Percentiles rank a stretch among this genome's conserved stretches.
phyloP scores from a whole-genome alignment of 2,888 invertebrate species.

The Phyllotreta striolata region DNA sequence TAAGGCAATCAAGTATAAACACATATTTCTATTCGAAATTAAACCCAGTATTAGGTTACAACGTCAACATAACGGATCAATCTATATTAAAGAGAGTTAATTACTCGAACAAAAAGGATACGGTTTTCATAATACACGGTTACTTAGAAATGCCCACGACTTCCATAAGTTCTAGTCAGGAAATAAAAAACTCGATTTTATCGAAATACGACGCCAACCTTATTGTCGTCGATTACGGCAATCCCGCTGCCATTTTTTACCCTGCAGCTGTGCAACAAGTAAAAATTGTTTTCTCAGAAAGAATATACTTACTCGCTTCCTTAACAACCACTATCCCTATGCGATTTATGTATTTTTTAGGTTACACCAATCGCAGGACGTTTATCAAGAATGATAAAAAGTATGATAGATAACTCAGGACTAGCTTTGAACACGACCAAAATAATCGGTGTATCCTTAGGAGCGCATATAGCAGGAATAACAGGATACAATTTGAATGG shows the following conservation, averaged over 20 bases:
- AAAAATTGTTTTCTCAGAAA: neutral
- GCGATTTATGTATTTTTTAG: neutral
- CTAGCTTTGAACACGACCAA: neutral
- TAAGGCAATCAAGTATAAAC: neutral
- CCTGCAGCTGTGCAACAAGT: conserved; percentile 3
- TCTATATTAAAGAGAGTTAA: neutral
- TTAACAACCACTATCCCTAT: too few species aligned
- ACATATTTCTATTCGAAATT: neutral
- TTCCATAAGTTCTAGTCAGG: conserved; percentile 1
- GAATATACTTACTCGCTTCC: too few species aligned
- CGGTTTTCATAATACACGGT: conserved; percentile 11
- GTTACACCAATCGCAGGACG: neutral
- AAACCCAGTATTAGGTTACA: conserved; percentile 11
- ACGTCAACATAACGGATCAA: neutral
- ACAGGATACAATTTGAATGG: conserved; percentile 3
- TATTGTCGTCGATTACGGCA: conserved; percentile 8
- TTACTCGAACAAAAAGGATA: conserved; percentile 2
- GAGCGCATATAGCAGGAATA: conserved; percentile 14
- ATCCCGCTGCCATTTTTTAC: neutral
- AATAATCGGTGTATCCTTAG: conserved; percentile 12
- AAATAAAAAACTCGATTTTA: conserved; percentile 13
- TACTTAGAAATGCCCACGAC: conserved; percentile 2
- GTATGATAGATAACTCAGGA: neutral
- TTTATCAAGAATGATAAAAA: conserved; percentile 1
- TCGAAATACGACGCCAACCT: conserved; percentile 7